Evolutionary conservation across 2,888 invertebrate genomes (phyloP).

Genomic region (Tetanocera ferruginea): DNA sequence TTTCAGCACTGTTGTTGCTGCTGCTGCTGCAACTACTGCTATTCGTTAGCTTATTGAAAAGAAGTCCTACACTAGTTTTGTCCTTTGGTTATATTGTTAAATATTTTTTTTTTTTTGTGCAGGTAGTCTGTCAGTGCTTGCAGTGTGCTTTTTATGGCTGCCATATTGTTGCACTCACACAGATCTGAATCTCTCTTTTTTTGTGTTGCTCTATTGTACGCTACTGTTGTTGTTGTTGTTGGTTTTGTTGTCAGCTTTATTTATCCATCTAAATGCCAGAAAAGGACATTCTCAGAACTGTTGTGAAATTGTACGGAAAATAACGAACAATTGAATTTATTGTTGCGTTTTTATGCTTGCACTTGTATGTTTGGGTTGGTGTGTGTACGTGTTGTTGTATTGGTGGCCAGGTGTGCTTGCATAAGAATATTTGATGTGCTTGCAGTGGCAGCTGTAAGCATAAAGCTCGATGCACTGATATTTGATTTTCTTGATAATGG

Average conservation of each 20-base stretch:
- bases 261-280: slow-evolving; percentile 14
- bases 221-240: neutral
- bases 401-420: neutral
- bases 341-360: neutral
- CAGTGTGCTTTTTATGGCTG: neutral
- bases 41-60: neutral
- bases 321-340: slow-evolving; percentile 33
- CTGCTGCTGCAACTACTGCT: neutral
- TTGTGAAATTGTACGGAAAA: slow-evolving; percentile 35
- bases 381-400: neutral
- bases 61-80: neutral
- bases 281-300: slow-evolving; percentile 19
- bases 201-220: neutral
- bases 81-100: neutral
- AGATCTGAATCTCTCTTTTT: neutral
- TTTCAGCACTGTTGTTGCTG: neutral
- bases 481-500: neutral
- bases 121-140: neutral
- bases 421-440: neutral
- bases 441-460: neutral
- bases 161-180: neutral
- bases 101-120: neutral
- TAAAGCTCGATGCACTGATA: neutral
- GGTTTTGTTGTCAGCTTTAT: slow-evolving; percentile 5
- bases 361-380: neutral